A percentile compares a stretch with the other conserved stretches of the same genome.
Evolutionary conservation across 1,140 invertebrate genomes (phyloP).

Genomic region (Fopius arisanus): DNA sequence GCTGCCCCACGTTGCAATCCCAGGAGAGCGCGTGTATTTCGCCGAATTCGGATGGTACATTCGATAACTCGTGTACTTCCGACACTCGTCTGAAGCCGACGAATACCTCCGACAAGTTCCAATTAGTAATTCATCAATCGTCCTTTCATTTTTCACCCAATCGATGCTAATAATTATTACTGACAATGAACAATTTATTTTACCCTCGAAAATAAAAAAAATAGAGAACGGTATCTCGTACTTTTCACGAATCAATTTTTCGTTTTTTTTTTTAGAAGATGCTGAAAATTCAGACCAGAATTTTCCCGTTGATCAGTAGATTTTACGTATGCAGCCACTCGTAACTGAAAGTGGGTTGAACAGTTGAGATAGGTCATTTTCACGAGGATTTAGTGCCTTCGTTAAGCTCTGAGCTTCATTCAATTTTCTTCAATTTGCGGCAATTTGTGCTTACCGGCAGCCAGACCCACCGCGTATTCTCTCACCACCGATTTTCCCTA

Average conservation of each 20-base stretch:
- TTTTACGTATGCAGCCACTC: not conserved
- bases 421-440: slow-evolving; percentile 65
- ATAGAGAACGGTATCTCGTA: too few relatives aligned
- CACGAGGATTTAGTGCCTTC: slow-evolving; percentile 61
- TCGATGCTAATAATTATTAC: too few relatives aligned
- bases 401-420: slow-evolving; percentile 63
- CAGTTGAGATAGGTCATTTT: slow-evolving; percentile 60
- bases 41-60: slow-evolving; percentile 36
- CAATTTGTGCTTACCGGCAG: slow-evolving; percentile 61
- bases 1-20: slow-evolving; percentile 42
- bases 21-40: slow-evolving; percentile 42
- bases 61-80: not conserved
- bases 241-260: too few relatives aligned
- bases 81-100: too few relatives aligned
- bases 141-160: too few relatives aligned
- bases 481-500: slow-evolving; percentile 17
- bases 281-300: too few relatives aligned
- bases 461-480: slow-evolving; percentile 43
- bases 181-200: too few relatives aligned
- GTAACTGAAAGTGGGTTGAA: slow-evolving; percentile 48
- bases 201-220: too few relatives aligned
- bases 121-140: too few relatives aligned
- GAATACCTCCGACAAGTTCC: too few relatives aligned
- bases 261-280: too few relatives aligned
- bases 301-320: not conserved